These are phyloP conservation scores for Drosophila paulistorum DNA, from an alignment of 1,140 invertebrate genomes.

Conservation along the genomic window DNA sequence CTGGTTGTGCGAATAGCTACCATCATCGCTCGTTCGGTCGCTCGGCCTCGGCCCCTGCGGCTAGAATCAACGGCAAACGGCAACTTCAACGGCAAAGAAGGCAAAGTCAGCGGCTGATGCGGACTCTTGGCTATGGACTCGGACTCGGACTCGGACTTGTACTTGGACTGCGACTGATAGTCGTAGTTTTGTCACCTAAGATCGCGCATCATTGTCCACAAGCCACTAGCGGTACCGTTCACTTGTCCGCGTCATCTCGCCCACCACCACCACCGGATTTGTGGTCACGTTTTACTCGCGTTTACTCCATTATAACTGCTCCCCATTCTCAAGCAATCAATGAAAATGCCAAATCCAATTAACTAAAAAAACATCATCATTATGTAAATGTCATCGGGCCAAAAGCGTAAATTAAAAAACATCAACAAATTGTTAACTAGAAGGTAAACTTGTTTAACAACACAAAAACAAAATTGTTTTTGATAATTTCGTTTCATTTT, in stretches of 20 bases:
- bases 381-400: constrained; percentile 67
- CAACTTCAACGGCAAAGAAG: constrained; percentile 3
- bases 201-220: constrained; percentile 11
- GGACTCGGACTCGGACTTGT: constrained; percentile 11
- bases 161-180: constrained; percentile 39
- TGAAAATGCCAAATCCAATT: not conserved
- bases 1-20: constrained; percentile 74
- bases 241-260: constrained; percentile 48
- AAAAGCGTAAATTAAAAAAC: constrained; percentile 49
- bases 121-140: constrained; percentile 20
- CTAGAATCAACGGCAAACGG: constrained; percentile 56
- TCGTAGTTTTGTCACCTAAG: constrained; percentile 41
- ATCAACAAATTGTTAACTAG: constrained; percentile 34
- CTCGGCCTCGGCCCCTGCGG: constrained; percentile 52
- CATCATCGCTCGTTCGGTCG: constrained; percentile 24
- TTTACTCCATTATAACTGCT: not conserved
- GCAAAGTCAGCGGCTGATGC: constrained; percentile 35
- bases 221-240: constrained; percentile 24
- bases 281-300: not conserved
- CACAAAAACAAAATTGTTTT: constrained; percentile 22
- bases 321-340: constrained; percentile 7
- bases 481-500: constrained; percentile 36
- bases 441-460: constrained; percentile 71
- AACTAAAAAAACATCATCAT: constrained; percentile 16
- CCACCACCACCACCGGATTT: not conserved